These are phyloP conservation scores for Drosophila seclusa DNA, from an alignment of 2,888 invertebrate species.

Conservation along the genomic window DNA sequence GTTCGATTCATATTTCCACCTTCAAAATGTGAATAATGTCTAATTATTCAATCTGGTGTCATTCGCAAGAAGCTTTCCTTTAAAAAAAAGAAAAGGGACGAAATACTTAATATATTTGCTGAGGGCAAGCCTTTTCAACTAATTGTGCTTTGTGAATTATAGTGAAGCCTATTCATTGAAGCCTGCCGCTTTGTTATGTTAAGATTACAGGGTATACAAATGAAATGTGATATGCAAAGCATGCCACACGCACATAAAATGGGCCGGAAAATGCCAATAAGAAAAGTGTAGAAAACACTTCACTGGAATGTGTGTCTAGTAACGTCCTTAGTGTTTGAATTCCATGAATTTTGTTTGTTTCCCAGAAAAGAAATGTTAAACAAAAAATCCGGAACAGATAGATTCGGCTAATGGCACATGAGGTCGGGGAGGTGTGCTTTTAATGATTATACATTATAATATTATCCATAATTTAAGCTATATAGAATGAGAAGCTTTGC, in stretches of 20 bases:
- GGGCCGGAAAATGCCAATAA: slow-evolving; percentile 25
- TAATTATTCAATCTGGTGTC: neutral
- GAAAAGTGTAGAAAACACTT: slow-evolving; percentile 1
- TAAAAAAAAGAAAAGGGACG: neutral
- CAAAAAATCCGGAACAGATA: neutral
- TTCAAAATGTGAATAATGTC: neutral
- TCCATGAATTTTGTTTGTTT: neutral
- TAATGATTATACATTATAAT: neutral
- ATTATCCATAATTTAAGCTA: neutral
- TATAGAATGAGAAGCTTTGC: neutral
- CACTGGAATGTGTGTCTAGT: slow-evolving; percentile 17
- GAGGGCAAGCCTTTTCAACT: neutral
- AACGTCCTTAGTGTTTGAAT: slow-evolving; percentile 14
- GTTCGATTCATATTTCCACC: too few species aligned
- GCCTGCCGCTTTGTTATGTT: too few species aligned
- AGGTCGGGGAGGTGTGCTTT: neutral
- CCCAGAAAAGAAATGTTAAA: neutral
- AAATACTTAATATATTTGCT: neutral
- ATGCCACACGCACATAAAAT: slow-evolving; percentile 19
- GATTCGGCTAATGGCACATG: neutral
- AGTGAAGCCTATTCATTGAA: neutral
- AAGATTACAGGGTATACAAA: neutral
- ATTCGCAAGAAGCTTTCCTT: neutral
- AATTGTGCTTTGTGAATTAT: neutral
- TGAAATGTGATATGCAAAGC: slow-evolving; percentile 23